Conservation (phyloP, 1,140 invertebrate species). For the Pogonomyrmex californicus region DNA sequence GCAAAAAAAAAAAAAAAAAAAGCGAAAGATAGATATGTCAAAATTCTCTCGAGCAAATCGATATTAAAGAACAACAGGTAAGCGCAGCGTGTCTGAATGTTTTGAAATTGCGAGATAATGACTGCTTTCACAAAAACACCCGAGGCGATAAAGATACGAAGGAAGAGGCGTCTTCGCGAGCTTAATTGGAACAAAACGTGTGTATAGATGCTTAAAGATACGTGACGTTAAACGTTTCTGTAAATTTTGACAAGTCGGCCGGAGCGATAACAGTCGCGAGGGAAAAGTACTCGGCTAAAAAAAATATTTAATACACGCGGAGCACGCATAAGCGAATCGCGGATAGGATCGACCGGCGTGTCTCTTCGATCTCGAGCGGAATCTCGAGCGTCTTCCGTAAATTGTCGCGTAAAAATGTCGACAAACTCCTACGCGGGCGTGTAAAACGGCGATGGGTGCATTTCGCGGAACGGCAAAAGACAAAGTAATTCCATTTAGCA, state of each 20-base stretch:
- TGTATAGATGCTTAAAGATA: background rate
- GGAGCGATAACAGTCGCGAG: background rate
- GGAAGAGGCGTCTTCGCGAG: background rate
- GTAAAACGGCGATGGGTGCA: conserved; percentile 37
- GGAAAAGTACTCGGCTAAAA: no score
- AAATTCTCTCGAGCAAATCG: background rate
- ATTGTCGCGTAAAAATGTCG: conserved; percentile 43
- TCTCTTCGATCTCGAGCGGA: background rate
- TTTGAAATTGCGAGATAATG: background rate
- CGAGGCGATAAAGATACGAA: background rate
- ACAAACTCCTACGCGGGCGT: conserved; percentile 13
- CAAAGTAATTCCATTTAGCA: conserved; percentile 64
- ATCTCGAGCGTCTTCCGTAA: background rate
- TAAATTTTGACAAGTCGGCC: background rate
- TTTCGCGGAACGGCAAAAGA: conserved; percentile 55
- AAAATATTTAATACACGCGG: background rate
- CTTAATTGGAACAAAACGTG: background rate
- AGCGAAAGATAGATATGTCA: background rate
- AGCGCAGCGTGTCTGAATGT: background rate
- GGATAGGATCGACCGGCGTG: background rate
- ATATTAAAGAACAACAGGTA: background rate
- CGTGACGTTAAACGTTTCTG: background rate
- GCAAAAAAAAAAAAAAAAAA: no score
- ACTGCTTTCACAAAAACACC: background rate
- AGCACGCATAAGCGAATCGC: background rate